Evolutionary conservation across 2,888 invertebrate genomes (phyloP), one percentile per base, ranked within the genome.

Genomic region (Alviniconcha strummeri): DNA sequence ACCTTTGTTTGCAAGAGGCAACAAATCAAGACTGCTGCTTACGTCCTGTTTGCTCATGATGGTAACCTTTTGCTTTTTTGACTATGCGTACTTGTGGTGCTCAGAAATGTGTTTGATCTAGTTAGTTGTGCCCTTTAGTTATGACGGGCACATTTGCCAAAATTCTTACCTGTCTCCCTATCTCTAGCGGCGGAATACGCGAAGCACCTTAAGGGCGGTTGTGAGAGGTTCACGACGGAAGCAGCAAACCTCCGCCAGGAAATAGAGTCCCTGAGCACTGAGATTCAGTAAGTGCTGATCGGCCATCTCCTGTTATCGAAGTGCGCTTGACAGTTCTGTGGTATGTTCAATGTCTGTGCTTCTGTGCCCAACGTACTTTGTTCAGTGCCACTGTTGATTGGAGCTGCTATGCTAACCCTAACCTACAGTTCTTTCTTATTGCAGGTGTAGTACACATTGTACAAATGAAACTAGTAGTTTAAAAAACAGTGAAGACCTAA

Each of bases 121-220:
- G 77, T 77, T 82, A 77, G 77, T 64, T 67, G 82, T 82, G 82
- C 82, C 82, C 82, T 19, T 82, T 82, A 82, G 77, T 69, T 82
- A 82, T 60, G 60, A 56, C 76, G 82, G 82, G 82, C 82, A 82
- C 82, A 56, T 69, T 55, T 82, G 75, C 82, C 82, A 82, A 82
- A 82, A 84, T 85, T 86, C 87, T 87, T 83, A 87, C 87, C 67
- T 85, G 81, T 87, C 86, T 87, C 87, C 87, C 84, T 85, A 85
- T 83, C 85, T 87, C 85, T 87, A 87, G 87, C 87, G 82, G 85
- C 87, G 82, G 87, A 86, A 82, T 85, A 86, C 85, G 78, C 85
- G 84, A 85, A 81, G 83, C 85, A 85, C 77, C 84, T 86, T 84
- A 86, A 86, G 83, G 86, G 84, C 83, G 87, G 83, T 64, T 80